phyloP scores from a whole-genome alignment of 2,797 vertebrate genomes.

The Malurus splendens region DNA sequence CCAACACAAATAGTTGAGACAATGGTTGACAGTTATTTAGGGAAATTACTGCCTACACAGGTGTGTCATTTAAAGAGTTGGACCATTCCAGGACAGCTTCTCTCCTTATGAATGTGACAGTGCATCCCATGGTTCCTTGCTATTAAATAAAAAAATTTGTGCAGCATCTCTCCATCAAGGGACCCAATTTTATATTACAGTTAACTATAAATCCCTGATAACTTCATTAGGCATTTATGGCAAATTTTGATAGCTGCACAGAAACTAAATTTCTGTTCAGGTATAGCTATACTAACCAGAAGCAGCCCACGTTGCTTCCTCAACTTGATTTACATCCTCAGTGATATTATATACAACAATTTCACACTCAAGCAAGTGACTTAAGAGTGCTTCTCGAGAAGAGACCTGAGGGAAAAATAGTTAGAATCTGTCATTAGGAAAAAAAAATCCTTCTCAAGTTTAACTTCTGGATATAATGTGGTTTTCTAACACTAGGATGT shows the following conservation, averaged over 20 bases:
- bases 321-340: conserved; percentile 75
- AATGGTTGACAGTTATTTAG: neutral
- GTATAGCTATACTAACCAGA: conserved; percentile 73
- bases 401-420: conserved; percentile 62
- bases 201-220: neutral
- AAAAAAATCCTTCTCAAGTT: neutral
- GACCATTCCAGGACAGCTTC: neutral
- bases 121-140: neutral
- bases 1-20: neutral
- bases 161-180: neutral
- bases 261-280: neutral
- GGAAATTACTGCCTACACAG: neutral
- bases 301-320: conserved; percentile 87
- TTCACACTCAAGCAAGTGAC: conserved; percentile 80
- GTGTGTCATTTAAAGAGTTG: neutral
- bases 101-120: neutral
- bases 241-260: neutral
- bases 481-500: neutral
- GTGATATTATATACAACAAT: conserved; percentile 86
- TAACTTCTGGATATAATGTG: neutral
- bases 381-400: conserved; percentile 71
- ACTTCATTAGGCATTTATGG: neutral
- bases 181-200: neutral
- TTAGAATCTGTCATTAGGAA: neutral
- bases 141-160: neutral